phyloP scores from a whole-genome alignment of 2,113 vertebrate genomes.

The Megatriorchis doriae region DNA sequence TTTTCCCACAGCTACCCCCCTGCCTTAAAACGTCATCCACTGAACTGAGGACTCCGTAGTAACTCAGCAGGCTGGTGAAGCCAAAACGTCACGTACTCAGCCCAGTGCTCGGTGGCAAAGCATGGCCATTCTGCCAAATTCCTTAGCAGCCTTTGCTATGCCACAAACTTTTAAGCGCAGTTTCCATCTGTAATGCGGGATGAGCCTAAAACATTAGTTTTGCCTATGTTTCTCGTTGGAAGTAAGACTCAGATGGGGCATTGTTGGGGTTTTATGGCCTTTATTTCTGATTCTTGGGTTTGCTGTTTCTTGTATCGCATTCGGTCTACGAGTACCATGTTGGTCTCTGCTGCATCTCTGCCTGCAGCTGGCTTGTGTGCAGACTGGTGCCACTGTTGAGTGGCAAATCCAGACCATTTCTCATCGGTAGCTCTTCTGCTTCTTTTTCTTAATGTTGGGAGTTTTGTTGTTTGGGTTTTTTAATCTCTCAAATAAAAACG shows the following conservation, averaged over 20 bases:
- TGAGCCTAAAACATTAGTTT: background rate
- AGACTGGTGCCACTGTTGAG: slow-evolving; percentile 18
- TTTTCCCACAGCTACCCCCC: slow-evolving; percentile 43
- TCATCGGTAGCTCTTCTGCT: slow-evolving; percentile 38
- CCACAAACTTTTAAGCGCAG: background rate
- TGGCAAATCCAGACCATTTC: slow-evolving; percentile 39
- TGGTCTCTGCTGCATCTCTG: slow-evolving; percentile 48
- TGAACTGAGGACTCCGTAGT: slow-evolving; percentile 14
- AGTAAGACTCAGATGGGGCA: background rate
- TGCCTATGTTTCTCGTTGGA: background rate
- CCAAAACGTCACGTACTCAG: background rate
- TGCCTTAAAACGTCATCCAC: slow-evolving; percentile 44
- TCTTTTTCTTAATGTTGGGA: slow-evolving; percentile 63
- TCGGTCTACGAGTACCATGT: background rate
- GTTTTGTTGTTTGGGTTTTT: slow-evolving; percentile 67
- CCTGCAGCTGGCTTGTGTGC: slow-evolving; percentile 49
- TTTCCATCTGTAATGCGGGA: background rate
- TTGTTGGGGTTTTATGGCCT: slow-evolving; percentile 27
- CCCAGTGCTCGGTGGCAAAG: background rate
- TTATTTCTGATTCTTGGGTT: slow-evolving; percentile 34
- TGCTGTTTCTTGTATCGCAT: slow-evolving; percentile 32
- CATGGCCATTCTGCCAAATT: background rate
- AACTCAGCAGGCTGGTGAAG: background rate
- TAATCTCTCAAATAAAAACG: slow-evolving; percentile 64
- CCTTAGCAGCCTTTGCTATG: background rate